phyloP scores from a whole-genome alignment of 1,140 invertebrate species.

The Plutomurus gul region DNA sequence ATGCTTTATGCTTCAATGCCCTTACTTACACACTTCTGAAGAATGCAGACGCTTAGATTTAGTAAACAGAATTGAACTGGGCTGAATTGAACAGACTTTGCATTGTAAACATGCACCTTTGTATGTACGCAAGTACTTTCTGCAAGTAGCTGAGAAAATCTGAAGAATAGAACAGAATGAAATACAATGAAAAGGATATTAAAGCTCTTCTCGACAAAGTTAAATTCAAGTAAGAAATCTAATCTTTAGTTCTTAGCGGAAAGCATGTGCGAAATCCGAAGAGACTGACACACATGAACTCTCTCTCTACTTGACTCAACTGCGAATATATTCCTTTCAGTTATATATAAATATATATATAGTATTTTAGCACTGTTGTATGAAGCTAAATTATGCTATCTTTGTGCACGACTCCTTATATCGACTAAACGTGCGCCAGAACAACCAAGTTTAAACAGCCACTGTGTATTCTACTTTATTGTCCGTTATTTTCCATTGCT shows the following conservation, averaged over 20 bases:
- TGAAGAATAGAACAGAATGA: background rate
- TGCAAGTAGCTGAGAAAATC: background rate
- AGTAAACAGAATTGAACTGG: background rate
- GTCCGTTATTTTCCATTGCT: background rate
- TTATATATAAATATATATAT: background rate
- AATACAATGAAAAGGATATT: background rate
- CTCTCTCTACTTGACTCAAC: background rate
- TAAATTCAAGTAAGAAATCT: constrained; percentile 15
- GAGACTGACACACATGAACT: constrained; percentile 28
- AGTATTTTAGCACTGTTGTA: no score
- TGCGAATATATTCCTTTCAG: background rate
- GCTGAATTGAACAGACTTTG: background rate
- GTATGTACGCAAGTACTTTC: background rate
- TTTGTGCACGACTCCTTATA: no score
- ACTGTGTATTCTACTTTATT: constrained; percentile 4
- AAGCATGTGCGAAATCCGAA: constrained; percentile 17
- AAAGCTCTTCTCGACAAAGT: background rate
- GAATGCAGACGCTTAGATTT: background rate
- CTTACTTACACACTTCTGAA: constrained; percentile 10
- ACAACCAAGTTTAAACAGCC: background rate
- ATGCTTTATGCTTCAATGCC: background rate
- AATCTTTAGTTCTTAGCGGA: constrained; percentile 12
- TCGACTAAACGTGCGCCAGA: no score
- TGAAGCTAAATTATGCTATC: no score
- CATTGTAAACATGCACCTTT: constrained; percentile 3